phyloP scores from a whole-genome alignment of 2,888 invertebrate genomes.

The Candidula unifasciata region DNA sequence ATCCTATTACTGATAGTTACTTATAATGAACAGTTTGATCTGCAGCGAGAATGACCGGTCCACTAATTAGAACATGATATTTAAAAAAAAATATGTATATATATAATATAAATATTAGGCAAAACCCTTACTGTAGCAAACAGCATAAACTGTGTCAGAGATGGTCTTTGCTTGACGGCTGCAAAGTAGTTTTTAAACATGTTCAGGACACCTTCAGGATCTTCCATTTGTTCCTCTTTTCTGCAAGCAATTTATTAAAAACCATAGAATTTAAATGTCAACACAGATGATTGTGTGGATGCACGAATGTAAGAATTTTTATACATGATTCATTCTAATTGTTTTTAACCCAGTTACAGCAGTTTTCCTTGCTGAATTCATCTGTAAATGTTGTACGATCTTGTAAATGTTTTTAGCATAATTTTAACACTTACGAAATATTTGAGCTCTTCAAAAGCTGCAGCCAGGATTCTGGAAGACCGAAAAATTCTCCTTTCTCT shows the following conservation, averaged over 20 bases:
- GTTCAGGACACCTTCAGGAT: slow-evolving; percentile 92
- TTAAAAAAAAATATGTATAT: too few relatives aligned
- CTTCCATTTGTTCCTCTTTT: slow-evolving; percentile 88
- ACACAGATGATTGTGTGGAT: background rate
- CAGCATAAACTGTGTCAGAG: slow-evolving; percentile 56
- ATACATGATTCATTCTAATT: too few relatives aligned
- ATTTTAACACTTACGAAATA: slow-evolving; percentile 82
- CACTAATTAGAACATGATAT: too few relatives aligned
- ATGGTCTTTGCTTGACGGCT: slow-evolving; percentile 66
- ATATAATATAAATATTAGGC: too few relatives aligned
- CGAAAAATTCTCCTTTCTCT: slow-evolving; percentile 85
- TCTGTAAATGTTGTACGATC: too few relatives aligned
- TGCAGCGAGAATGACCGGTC: too few relatives aligned
- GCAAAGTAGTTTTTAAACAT: slow-evolving; percentile 91
- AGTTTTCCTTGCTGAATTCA: too few relatives aligned
- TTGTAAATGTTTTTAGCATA: too few relatives aligned
- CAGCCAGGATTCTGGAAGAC: slow-evolving; percentile 83
- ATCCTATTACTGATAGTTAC: too few relatives aligned
- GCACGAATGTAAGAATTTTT: background rate
- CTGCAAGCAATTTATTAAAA: background rate
- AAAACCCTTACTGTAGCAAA: slow-evolving; percentile 56
- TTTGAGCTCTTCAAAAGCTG: slow-evolving; percentile 84
- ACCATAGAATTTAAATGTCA: background rate
- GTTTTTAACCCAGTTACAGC: too few relatives aligned
- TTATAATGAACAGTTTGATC: too few relatives aligned